Evolutionary conservation across 2,888 invertebrate genomes (phyloP).

Genomic region (Hipparchia sbordonii): DNA sequence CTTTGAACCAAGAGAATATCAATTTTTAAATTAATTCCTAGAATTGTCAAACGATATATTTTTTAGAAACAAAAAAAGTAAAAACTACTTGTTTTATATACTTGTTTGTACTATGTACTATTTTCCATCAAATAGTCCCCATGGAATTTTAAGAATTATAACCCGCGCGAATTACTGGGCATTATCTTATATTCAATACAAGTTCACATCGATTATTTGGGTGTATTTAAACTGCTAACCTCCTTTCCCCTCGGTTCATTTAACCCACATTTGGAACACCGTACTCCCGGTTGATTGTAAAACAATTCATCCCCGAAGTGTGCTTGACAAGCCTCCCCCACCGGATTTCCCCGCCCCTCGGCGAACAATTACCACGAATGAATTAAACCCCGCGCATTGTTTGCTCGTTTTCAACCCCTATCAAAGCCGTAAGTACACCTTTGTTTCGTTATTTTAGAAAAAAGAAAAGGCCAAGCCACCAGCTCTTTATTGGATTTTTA

Average conservation of each 20-base stretch:
- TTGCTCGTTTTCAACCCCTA: slow-evolving; percentile 24
- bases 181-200: no score
- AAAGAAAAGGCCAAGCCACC: slow-evolving; percentile 20
- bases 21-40: no score
- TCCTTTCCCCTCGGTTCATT: not conserved
- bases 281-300: slow-evolving; percentile 13
- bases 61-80: no score
- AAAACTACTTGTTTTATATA: no score
- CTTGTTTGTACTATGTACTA: no score
- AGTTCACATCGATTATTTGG: no score
- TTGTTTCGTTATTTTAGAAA: slow-evolving; percentile 32
- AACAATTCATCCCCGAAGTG: slow-evolving; percentile 14
- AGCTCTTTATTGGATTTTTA: slow-evolving; percentile 8
- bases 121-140: no score
- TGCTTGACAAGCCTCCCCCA: slow-evolving; percentile 15
- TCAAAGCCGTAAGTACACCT: slow-evolving; percentile 23
- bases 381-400: slow-evolving; percentile 19
- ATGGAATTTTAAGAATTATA: no score
- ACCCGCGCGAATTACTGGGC: no score
- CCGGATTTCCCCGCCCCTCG: slow-evolving; percentile 8
- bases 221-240: not conserved
- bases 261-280: not conserved
- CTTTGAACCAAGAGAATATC: no score
- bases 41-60: no score
- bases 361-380: slow-evolving; percentile 22